Percentiles rank a stretch among this genome's conserved stretches.
Conservation (phyloP, 2,797 vertebrate species). For the Sebastes minor region DNA sequence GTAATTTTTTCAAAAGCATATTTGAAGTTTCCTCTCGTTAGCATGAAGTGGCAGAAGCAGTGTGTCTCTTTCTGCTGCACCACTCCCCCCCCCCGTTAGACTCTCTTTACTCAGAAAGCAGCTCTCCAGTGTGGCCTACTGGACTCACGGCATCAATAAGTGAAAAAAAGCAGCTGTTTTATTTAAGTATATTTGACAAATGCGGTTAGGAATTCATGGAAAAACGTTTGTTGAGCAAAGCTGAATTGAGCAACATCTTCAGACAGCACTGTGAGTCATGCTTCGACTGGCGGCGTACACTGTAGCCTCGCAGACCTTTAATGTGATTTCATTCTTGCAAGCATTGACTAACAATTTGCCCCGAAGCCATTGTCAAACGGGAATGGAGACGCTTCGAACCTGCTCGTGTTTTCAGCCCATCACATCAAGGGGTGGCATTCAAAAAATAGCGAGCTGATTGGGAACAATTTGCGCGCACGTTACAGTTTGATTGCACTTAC, state of each 20-base stretch:
- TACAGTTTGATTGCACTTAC: constrained; percentile 65
- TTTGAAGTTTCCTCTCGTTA: constrained; percentile 54
- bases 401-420: constrained; percentile 47
- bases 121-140: not conserved
- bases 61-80: not conserved
- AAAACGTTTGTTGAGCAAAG: constrained; percentile 8
- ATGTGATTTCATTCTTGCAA: constrained; percentile 33
- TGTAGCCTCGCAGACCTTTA: constrained; percentile 12
- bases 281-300: not conserved
- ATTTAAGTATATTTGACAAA: constrained; percentile 31
- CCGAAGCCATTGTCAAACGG: not conserved
- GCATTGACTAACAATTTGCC: constrained; percentile 23
- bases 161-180: constrained; percentile 20
- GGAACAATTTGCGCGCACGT: constrained; percentile 55
- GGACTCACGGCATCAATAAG: constrained; percentile 8
- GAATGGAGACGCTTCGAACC: constrained; percentile 21
- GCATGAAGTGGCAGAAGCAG: constrained; percentile 16
- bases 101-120: not conserved
- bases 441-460: constrained; percentile 64
- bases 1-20: constrained; percentile 42
- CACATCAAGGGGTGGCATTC: constrained; percentile 36
- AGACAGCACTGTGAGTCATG: not conserved
- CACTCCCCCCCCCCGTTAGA: not conserved
- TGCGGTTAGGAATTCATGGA: not conserved
- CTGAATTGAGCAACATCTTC: not conserved